A percentile compares a stretch with the other conserved stretches of the same genome.
Conservation (phyloP, 1,140 invertebrate genomes). For the Trissolcus basalis region DNA sequence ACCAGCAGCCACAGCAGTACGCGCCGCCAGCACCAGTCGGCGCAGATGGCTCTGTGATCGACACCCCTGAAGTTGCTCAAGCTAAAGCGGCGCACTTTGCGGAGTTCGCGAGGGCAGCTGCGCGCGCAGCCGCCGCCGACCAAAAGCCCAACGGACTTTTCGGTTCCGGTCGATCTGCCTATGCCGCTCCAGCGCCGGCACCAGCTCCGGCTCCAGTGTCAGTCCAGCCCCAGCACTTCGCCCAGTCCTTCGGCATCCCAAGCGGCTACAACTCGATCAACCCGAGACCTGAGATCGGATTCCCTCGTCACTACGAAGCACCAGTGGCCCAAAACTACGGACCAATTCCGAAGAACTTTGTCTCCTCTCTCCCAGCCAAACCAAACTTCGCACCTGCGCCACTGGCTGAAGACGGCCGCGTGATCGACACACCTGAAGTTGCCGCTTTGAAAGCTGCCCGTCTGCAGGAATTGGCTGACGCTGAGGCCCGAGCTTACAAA, state of each 20-base stretch:
- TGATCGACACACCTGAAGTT: slow-evolving; percentile 80
- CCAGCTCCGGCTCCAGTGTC: slow-evolving; percentile 24
- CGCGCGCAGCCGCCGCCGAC: slow-evolving; percentile 64
- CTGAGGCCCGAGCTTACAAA: slow-evolving; percentile 76
- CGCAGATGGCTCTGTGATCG: slow-evolving; percentile 75
- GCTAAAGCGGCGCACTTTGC: slow-evolving; percentile 75
- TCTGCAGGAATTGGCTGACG: slow-evolving; percentile 71
- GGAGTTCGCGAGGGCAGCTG: slow-evolving; percentile 74
- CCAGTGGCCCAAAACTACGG: slow-evolving; percentile 48
- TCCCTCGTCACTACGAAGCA: slow-evolving; percentile 59
- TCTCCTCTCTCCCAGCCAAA: slow-evolving; percentile 45
- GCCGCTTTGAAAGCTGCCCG: slow-evolving; percentile 76
- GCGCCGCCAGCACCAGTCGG: slow-evolving; percentile 78
- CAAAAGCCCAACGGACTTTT: slow-evolving; percentile 49
- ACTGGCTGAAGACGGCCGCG: slow-evolving; percentile 77
- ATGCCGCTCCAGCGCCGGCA: slow-evolving; percentile 28
- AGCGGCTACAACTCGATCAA: slow-evolving; percentile 44
- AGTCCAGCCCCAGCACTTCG: slow-evolving; percentile 18
- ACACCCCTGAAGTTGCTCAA: slow-evolving; percentile 76
- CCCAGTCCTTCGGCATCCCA: slow-evolving; percentile 29
- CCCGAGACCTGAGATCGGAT: slow-evolving; percentile 43
- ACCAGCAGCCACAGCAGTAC: slow-evolving; percentile 39
- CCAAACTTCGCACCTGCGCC: slow-evolving; percentile 75
- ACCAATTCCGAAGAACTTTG: slow-evolving; percentile 60
- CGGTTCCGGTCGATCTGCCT: slow-evolving; percentile 19